Evolutionary conservation across 2,888 invertebrate genomes (phyloP).

Genomic region (Aquatica leii): DNA sequence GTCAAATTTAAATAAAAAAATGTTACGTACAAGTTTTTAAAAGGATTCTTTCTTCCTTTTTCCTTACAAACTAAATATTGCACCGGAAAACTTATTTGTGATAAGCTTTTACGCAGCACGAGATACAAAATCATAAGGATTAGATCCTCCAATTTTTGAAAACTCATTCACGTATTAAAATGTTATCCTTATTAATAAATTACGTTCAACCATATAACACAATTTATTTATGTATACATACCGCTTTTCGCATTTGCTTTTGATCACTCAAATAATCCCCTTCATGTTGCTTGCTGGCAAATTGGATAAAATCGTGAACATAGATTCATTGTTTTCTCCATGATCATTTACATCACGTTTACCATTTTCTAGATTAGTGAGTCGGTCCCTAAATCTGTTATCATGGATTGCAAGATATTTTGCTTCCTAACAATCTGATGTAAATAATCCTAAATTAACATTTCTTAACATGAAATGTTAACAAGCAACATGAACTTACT

Average conservation of each 20-base stretch:
- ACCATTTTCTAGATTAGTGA: too few relatives aligned
- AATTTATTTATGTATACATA: too few relatives aligned
- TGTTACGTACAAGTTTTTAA: background rate
- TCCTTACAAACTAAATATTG: background rate
- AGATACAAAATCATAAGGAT: background rate
- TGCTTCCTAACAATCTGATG: too few relatives aligned
- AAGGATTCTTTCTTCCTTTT: background rate
- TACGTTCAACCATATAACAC: too few relatives aligned
- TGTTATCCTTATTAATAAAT: too few relatives aligned
- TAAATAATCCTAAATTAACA: too few relatives aligned
- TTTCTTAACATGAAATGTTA: too few relatives aligned
- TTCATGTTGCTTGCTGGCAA: conserved; percentile 1
- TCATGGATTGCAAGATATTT: too few relatives aligned
- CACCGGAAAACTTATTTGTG: background rate
- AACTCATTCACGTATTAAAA: too few relatives aligned
- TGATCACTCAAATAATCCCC: background rate
- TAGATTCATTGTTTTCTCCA: background rate
- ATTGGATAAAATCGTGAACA: background rate
- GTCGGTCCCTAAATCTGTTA: too few relatives aligned
- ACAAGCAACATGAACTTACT: too few relatives aligned
- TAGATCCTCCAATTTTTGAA: conserved; percentile 3
- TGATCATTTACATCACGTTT: background rate
- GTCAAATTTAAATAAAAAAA: background rate
- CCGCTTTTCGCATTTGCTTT: conserved; percentile 3
- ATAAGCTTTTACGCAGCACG: background rate